A percentile compares a stretch with the other conserved stretches of the same genome.
Conservation (phyloP, 2,888 invertebrate species). For the Hedya salicella region DNA sequence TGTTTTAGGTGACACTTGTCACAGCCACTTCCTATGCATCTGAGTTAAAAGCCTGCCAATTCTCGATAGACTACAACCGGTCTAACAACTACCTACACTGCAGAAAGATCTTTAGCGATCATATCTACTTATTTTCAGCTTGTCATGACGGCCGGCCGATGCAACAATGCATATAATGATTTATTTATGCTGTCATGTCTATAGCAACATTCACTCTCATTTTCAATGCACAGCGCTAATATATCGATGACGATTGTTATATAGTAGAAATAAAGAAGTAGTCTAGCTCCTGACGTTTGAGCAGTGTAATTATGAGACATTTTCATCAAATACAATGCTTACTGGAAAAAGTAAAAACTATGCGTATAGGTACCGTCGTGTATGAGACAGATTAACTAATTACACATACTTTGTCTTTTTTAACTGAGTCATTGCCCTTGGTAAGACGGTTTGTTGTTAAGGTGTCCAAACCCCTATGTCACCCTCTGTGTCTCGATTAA, state of each 20-base stretch:
- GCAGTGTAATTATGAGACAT: too few species aligned
- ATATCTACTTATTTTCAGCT: slow-evolving; percentile 3
- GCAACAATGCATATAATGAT: slow-evolving; percentile 23
- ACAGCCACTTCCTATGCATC: neutral
- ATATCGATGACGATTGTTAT: slow-evolving; percentile 35
- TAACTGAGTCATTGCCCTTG: too few species aligned
- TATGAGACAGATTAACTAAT: too few species aligned
- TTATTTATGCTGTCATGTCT: slow-evolving; percentile 23
- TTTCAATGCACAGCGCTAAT: slow-evolving; percentile 38
- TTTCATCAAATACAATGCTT: too few species aligned
- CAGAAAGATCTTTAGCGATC: slow-evolving; percentile 5
- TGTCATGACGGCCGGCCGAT: slow-evolving; percentile 15
- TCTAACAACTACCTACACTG: neutral
- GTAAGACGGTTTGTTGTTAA: too few species aligned
- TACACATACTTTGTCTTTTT: too few species aligned
- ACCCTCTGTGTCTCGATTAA: too few species aligned
- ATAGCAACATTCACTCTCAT: slow-evolving; percentile 21
- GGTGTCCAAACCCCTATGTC: too few species aligned
- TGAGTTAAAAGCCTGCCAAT: neutral
- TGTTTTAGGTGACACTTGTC: neutral
- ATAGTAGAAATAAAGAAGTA: too few species aligned
- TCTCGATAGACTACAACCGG: neutral
- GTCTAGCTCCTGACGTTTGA: too few species aligned
- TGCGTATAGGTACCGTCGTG: too few species aligned
- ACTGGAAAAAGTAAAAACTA: too few species aligned